Evolutionary conservation across 2,888 invertebrate species (phyloP).

Genomic region (Machimus atricapillus): DNA sequence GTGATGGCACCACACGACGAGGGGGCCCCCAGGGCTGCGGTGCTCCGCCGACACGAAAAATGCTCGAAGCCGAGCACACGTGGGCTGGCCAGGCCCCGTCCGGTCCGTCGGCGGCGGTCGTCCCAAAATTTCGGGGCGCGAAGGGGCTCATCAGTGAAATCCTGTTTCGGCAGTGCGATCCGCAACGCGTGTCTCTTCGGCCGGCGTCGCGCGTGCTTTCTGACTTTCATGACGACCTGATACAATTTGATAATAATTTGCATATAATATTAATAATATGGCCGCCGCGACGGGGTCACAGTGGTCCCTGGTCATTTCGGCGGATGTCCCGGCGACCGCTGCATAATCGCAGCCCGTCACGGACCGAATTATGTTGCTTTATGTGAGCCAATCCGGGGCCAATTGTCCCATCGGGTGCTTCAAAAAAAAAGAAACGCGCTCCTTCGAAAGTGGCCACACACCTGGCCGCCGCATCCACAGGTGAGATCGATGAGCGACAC

Average conservation of each 20-base stretch:
- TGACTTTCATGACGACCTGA: conserved; percentile 53
- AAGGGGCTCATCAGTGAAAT: conserved; percentile 3
- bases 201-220: not conserved
- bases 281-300: conserved; percentile 45
- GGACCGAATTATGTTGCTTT: not conserved
- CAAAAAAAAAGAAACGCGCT: too few species aligned
- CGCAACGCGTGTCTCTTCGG: not conserved
- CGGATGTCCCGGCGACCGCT: not conserved
- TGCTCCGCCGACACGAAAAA: not conserved
- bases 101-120: not conserved
- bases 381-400: not conserved
- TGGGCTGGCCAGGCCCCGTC: not conserved
- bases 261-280: conserved; percentile 54
- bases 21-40: not conserved
- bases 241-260: conserved; percentile 58
- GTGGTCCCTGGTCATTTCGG: not conserved
- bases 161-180: not conserved
- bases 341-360: not conserved
- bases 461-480: not conserved
- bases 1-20: not conserved
- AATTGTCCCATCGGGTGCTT: not conserved
- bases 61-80: not conserved
- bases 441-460: not conserved
- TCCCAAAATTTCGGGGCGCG: not conserved
- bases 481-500: not conserved